Evolutionary conservation across 2,113 vertebrate species (phyloP).

Genomic region (Cervus canadensis): DNA sequence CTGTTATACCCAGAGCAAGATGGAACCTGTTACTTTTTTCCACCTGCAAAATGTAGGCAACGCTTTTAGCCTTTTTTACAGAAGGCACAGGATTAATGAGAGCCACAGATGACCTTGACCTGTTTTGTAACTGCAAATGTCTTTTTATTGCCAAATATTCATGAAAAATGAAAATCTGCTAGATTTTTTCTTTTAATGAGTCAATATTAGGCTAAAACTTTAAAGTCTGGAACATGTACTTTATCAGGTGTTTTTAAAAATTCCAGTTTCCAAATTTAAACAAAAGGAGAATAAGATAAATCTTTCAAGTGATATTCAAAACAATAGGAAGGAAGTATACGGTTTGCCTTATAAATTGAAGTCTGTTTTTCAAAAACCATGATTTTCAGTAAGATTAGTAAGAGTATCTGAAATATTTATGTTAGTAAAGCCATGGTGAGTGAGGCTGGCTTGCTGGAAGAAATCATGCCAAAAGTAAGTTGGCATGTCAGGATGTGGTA

Average conservation of each 20-base stretch:
- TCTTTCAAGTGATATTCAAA: slow-evolving; percentile 53
- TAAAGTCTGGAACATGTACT: slow-evolving; percentile 18
- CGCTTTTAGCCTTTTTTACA: slow-evolving; percentile 23
- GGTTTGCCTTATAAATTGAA: neutral
- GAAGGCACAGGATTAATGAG: slow-evolving; percentile 39
- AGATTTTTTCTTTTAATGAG: neutral
- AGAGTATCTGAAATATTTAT: slow-evolving; percentile 10
- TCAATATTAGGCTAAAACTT: slow-evolving; percentile 39
- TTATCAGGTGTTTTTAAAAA: slow-evolving; percentile 38
- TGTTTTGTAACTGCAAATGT: slow-evolving; percentile 30
- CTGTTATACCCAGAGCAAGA: slow-evolving; percentile 22
- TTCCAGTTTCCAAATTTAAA: slow-evolving; percentile 58
- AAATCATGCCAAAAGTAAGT: neutral
- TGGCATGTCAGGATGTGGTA: neutral
- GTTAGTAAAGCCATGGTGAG: neutral
- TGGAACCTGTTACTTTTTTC: slow-evolving; percentile 30
- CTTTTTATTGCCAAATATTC: slow-evolving; percentile 39
- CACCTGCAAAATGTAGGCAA: slow-evolving; percentile 15
- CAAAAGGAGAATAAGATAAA: slow-evolving; percentile 53
- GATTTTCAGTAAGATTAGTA: slow-evolving; percentile 20
- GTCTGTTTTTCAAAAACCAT: neutral
- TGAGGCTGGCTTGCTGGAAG: neutral
- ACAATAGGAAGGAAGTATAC: slow-evolving; percentile 37
- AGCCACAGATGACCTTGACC: neutral
- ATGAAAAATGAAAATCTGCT: slow-evolving; percentile 38